Conservation (phyloP, 2,797 vertebrate genomes). For the Poecilia gillii region DNA sequence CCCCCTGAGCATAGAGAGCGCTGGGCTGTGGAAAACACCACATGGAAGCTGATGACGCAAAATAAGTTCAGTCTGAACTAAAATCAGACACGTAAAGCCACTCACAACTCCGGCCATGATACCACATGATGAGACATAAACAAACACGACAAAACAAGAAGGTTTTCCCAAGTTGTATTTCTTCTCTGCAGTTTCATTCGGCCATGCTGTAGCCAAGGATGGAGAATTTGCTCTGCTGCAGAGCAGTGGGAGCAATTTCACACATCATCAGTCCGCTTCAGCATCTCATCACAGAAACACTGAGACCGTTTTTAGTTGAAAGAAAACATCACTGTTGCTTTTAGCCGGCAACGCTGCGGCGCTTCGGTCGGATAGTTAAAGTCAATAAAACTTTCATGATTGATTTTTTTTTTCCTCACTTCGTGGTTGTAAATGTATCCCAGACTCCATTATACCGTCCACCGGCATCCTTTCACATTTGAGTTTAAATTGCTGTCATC, state of each 20-base stretch:
- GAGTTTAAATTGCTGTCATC: background rate
- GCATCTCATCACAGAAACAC: slow-evolving; percentile 48
- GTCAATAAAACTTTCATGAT: background rate
- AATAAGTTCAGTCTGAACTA: background rate
- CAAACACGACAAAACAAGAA: slow-evolving; percentile 6
- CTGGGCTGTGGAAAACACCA: slow-evolving; percentile 79
- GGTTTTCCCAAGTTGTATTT: slow-evolving; percentile 1
- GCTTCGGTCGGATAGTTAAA: background rate
- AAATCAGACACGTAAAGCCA: background rate
- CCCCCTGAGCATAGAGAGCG: slow-evolving; percentile 87
- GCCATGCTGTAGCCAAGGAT: slow-evolving; percentile 93
- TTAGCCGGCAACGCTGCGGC: slow-evolving; percentile 9
- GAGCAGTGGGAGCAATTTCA: slow-evolving; percentile 82
- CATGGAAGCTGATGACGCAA: background rate
- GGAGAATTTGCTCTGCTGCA: slow-evolving; percentile 89
- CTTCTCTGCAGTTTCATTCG: slow-evolving; percentile 74
- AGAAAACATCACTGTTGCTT: slow-evolving; percentile 25
- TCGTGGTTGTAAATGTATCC: background rate
- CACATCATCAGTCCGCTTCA: slow-evolving; percentile 64
- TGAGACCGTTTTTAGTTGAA: slow-evolving; percentile 15
- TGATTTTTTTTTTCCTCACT: background rate
- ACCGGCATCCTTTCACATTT: background rate
- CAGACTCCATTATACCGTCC: background rate
- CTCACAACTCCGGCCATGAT: slow-evolving; percentile 61
- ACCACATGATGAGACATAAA: slow-evolving; percentile 75